Evolutionary conservation across 1,140 invertebrate species (phyloP), one percentile per base, ranked within the genome.

Genomic region (Papilio polytes): DNA sequence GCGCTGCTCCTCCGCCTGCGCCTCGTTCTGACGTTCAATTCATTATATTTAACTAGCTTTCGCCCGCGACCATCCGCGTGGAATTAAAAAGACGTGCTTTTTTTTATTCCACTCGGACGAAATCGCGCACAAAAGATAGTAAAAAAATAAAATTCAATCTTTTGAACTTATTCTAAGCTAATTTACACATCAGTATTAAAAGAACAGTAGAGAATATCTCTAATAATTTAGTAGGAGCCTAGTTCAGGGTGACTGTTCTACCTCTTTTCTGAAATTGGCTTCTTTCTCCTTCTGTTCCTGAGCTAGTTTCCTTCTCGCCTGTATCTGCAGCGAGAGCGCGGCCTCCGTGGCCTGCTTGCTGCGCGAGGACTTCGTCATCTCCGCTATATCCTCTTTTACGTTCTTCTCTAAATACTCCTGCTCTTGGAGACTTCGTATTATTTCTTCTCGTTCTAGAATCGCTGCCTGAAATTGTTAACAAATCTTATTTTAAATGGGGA

Each of bases 341-440:
- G 84, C 77, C 36, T 87, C 87, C 1, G 87, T 89, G 4, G 88
- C 87, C 0, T 1, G 46, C 22, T 83, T 83, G 3, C 84, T 82
- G 31, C 80, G 48, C 36, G 88, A 85, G 20, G 51, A 0, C 59
- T 91, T 91, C 22, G 74, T 56, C 13, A 66, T 74, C 80, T 86
- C 83, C 0, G 79, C 80, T 2, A 88, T 81, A 13, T 93, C 90
- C n/a, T 89, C 86, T 44, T 89, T 84, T 0, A 85, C 73, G 10
- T 88, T 88, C 81, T 89, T 89, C 85, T 94, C 91, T 10, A 92
- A 26, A 36, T 83, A 86, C 51, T 94, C 92, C 82, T 92, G 90
- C 46, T 92, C 90, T 85, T 92, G 91, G 0, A 91, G 86, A 8
- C 78, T 80, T 13, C 88, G 88, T 41, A 92, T 92, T 22, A 92